Evolutionary conservation across 1,140 invertebrate species (phyloP).

Genomic region (Orchestia grillus): DNA sequence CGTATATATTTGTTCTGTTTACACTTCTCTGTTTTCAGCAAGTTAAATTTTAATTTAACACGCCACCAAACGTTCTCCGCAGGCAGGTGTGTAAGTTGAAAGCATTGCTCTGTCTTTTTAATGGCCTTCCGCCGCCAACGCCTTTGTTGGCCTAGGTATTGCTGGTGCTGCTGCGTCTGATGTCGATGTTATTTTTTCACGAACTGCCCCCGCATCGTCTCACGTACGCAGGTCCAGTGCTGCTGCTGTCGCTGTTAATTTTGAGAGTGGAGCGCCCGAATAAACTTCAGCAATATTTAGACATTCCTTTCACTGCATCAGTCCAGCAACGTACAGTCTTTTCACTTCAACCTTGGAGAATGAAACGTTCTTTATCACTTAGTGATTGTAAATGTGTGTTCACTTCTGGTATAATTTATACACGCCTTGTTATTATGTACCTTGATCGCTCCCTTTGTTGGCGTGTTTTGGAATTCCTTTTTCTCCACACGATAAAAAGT

Average conservation of each 20-base stretch:
- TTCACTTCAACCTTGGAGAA: not conserved
- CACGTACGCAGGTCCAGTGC: too few species aligned
- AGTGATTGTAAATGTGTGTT: not conserved
- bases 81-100: not conserved
- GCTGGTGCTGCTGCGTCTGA: not conserved
- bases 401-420: not conserved
- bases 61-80: not conserved
- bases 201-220: too few species aligned
- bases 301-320: not conserved
- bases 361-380: too few species aligned
- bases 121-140: not conserved
- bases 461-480: not conserved
- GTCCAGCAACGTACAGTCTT: not conserved
- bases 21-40: not conserved
- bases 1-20: too few species aligned
- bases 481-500: not conserved
- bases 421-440: not conserved
- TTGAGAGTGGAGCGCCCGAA: too few species aligned
- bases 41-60: not conserved
- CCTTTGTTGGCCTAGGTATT: not conserved
- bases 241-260: too few species aligned
- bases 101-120: not conserved
- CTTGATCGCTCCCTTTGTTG: not conserved
- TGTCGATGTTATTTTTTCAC: not conserved
- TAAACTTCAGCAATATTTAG: not conserved